Conservation (phyloP, 2,888 invertebrate species). For the Drosophila flavopinicola region DNA sequence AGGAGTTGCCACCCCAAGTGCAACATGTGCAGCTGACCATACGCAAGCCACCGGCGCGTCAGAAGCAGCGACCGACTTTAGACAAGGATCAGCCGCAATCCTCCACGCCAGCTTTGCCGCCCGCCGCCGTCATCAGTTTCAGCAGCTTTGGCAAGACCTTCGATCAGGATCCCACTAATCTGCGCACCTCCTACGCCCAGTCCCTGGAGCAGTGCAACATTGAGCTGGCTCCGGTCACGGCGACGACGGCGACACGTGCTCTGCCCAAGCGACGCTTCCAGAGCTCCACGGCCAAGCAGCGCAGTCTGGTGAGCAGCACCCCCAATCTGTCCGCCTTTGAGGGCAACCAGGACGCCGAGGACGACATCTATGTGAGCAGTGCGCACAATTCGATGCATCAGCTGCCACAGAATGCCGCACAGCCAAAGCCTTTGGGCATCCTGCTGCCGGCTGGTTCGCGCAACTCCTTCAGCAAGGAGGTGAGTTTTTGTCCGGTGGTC, state of each 20-base stretch:
- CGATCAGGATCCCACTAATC: conserved; percentile 84
- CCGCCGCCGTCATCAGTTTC: conserved; percentile 46
- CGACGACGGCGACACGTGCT: conserved; percentile 22
- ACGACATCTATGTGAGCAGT: conserved; percentile 86
- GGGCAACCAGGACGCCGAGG: conserved; percentile 82
- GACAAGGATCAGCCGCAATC: background rate
- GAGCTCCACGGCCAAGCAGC: conserved; percentile 70
- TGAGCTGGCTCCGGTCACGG: conserved; percentile 56
- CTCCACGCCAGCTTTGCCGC: background rate
- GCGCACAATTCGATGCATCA: conserved; percentile 87
- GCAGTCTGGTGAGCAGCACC: conserved; percentile 85
- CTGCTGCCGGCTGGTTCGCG: conserved; percentile 81
- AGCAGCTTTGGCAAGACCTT: conserved; percentile 80
- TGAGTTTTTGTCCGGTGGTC: conserved; percentile 92
- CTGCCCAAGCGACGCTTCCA: conserved; percentile 81
- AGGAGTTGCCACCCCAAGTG: conserved; percentile 41
- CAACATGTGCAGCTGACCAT: conserved; percentile 81
- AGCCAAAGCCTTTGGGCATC: conserved; percentile 84
- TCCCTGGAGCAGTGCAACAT: conserved; percentile 84
- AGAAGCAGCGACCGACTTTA: conserved; percentile 51
- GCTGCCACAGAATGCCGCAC: conserved; percentile 82
- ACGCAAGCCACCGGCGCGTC: conserved; percentile 72
- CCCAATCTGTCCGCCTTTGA: conserved; percentile 86
- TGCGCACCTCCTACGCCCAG: conserved; percentile 83
- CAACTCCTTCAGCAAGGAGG: conserved; percentile 86